Base-by-base conservation (phyloP, 2,113 vertebrate species). In the Atractosteus spatula region DNA sequence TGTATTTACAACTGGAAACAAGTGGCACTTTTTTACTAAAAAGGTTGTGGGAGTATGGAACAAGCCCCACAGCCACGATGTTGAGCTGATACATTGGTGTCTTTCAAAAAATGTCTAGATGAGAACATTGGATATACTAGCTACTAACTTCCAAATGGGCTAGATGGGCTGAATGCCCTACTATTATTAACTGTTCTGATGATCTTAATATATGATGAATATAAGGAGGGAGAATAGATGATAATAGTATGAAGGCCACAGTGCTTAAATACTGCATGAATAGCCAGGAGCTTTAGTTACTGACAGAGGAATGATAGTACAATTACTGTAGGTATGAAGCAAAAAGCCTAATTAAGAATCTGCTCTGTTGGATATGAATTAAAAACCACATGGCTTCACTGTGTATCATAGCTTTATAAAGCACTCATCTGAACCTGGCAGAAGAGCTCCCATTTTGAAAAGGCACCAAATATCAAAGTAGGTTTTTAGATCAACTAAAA, bases 401-500 rank as follows among this genome's bases (percentile, higher is more conserved):
- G 63, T 12, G 43, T 41, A 78, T 74, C 70, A 41, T 47, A 70
- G 55, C 14, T 51, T 75, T 74, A 68, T 66, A 70, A 68, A 73
- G 51, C 66, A 57, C 41, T 76, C 73, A 77, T 77, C 70, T 77
- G 75, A 74, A 70, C 59, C 55, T 79, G 71, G 76, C 73, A 69
- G 76, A 76, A 70, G 54, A 42, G 70, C 51, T 62, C 76, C 66
- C n/a, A n/a, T 59, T 59, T 59, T 59, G 57, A 59, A 59, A 59
- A 59, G 86, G 84, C 82, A 81, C 80, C 81, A 86, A 80, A 77
- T 80, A 74, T 77, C 71, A 84, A 92, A 92, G 84, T 91, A 89
- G 91, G 90, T 92, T 92, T 92, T 82, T 83, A 92, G 91, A 85
- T 85, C 91, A 91, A 84, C 89, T 92, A 91, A 87, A 92, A 92